phyloP scores from a whole-genome alignment of 2,888 invertebrate species.

The Tetrapedia diversipes region DNA sequence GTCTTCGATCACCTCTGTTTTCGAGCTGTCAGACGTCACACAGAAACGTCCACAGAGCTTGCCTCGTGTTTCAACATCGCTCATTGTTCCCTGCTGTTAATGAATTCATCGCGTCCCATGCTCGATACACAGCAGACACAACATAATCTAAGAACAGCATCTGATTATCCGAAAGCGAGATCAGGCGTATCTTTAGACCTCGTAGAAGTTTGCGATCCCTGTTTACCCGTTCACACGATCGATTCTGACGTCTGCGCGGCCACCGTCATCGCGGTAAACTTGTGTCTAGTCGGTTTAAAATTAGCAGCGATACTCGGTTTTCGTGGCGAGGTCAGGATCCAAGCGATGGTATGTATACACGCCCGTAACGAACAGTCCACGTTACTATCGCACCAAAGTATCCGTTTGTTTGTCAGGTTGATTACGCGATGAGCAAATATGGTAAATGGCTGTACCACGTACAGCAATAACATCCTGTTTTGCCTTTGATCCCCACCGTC shows the following conservation, averaged over 20 bases:
- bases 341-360: not conserved
- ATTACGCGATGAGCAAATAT: slow-evolving; percentile 28
- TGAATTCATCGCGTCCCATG: not conserved
- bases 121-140: not conserved
- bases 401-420: slow-evolving; percentile 25
- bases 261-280: not conserved
- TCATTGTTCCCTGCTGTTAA: slow-evolving; percentile 12
- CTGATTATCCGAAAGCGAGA: not conserved
- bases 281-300: slow-evolving; percentile 1
- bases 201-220: not conserved
- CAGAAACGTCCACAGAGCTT: not conserved
- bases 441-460: slow-evolving; percentile 18
- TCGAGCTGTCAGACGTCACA: slow-evolving; percentile 7
- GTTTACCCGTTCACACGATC: not conserved
- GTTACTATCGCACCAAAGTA: not conserved
- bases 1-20: slow-evolving; percentile 18
- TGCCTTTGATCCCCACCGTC: slow-evolving; percentile 17
- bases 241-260: not conserved
- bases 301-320: slow-evolving; percentile 17
- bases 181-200: not conserved
- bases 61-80: slow-evolving; percentile 15
- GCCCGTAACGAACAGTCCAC: not conserved
- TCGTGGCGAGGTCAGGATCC: not conserved
- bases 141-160: not conserved
- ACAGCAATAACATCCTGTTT: slow-evolving; percentile 42